Base-by-base conservation (phyloP, 2,113 vertebrate genomes). In the Nothoprocta pentlandii region DNA sequence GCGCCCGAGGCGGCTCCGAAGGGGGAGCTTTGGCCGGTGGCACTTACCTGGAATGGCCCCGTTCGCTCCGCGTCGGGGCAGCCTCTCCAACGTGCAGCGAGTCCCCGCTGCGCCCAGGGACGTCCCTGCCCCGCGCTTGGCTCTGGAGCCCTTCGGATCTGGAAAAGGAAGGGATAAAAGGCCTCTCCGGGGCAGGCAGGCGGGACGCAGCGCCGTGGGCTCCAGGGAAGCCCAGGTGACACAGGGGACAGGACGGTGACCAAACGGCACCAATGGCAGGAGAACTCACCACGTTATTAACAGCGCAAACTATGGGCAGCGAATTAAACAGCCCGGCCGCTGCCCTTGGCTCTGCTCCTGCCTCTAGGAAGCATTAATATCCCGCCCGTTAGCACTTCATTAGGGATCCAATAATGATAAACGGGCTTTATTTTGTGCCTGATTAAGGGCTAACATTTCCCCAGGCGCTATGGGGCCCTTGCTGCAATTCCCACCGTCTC, bases 331-430 rank as follows among this genome's bases (percentile, higher is more conserved):
- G 84, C 96, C 91, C 96, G 96, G 96, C 97, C 97, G 95, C 93
- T 16, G 66, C 96, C 96, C 94, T 95, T 97, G 95, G 94, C 94
- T 91, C 89, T 66, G 85, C 90, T 92, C 88, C 93, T 80, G 94
- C 95, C 96, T 97, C 97, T 96, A 93, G 94, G 96, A 96, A 96
- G 85, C 94, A 97, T 97, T 97, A 97, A 97, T 97, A 97, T 97
- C 97, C 67, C 92, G 90, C 89, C 96, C 95, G 97, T 97, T 97
- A 97, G 96, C 94, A 94, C 97, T 97, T 97, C 97, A 97, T 97
- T 97, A 97, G 95, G 94, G 93, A 96, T 92, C 92, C 93, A 91
- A 96, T 97, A 97, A 97, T 94, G 97, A 97, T 95, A 97, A 93
- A 95, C 95, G 88, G 91, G 93, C 87, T 96, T 96, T 96, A 96